Evolutionary conservation across 2,113 vertebrate genomes (phyloP).

Genomic region (Plecturocebus donacophilus): DNA sequence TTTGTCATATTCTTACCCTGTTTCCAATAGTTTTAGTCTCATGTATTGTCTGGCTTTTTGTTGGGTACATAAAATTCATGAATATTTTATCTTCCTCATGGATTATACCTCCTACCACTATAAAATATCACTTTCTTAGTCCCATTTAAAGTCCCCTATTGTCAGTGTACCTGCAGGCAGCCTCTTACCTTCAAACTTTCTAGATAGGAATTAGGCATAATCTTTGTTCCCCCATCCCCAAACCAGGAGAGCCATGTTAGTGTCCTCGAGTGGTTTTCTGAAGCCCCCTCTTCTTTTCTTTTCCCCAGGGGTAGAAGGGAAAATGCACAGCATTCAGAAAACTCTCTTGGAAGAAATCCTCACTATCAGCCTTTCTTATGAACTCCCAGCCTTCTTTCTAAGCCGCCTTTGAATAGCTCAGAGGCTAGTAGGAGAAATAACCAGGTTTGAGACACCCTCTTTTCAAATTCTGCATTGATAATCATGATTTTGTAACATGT

Average conservation of each 20-base stretch:
- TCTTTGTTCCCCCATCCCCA: background rate
- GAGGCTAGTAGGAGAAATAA: too few species aligned
- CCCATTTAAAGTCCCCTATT: background rate
- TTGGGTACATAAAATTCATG: background rate
- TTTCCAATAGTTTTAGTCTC: background rate
- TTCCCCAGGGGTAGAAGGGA: background rate
- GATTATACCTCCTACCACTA: background rate
- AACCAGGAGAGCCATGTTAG: background rate
- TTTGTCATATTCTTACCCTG: background rate
- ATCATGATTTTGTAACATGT: background rate
- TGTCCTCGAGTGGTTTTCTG: background rate
- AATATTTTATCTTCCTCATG: background rate
- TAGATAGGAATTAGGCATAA: background rate
- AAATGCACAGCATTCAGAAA: background rate
- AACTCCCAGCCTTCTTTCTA: background rate
- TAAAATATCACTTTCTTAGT: too few species aligned
- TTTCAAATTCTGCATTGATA: background rate
- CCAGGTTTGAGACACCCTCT: background rate
- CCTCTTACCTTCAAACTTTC: background rate
- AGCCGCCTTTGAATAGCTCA: background rate
- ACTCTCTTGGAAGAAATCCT: background rate
- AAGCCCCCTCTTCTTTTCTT: background rate
- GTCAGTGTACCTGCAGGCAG: background rate
- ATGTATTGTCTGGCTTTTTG: background rate
- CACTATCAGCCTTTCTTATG: background rate